Conservation (phyloP, 2,113 vertebrate species). For the Zonotrichia leucophrys region DNA sequence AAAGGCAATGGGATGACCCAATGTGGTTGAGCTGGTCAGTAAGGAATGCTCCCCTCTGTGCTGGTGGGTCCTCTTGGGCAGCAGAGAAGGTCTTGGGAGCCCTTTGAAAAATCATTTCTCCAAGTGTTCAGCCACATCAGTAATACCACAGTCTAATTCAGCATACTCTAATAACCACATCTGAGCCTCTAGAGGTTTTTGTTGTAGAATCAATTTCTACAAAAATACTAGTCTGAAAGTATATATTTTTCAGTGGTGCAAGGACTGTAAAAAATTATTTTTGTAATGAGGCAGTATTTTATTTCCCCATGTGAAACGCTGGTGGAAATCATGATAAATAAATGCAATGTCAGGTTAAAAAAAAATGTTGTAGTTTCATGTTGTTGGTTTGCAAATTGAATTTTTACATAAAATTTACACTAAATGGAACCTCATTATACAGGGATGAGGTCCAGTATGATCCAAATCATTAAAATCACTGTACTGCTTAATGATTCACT, state of each 20-base stretch:
- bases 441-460: constrained; percentile 84
- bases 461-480: constrained; percentile 85
- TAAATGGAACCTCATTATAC: constrained; percentile 85
- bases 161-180: not conserved
- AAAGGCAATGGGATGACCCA: not conserved
- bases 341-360: constrained; percentile 76
- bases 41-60: not conserved
- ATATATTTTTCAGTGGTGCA: not conserved
- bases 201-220: constrained; percentile 10
- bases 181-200: not conserved
- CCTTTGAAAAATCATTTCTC: not conserved
- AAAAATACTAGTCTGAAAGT: not conserved
- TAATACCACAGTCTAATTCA: not conserved
- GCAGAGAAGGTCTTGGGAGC: not conserved
- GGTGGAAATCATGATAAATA: constrained; percentile 71
- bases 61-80: not conserved
- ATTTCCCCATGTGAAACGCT: constrained; percentile 41
- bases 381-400: constrained; percentile 86
- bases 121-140: not conserved
- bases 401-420: constrained; percentile 86
- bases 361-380: constrained; percentile 84
- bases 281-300: constrained; percentile 9
- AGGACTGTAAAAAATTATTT: constrained; percentile 16
- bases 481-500: constrained; percentile 86
- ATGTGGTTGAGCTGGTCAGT: fast-evolving